Evolutionary conservation across 2,113 vertebrate species (phyloP).

Genomic region (Mustelus asterias): DNA sequence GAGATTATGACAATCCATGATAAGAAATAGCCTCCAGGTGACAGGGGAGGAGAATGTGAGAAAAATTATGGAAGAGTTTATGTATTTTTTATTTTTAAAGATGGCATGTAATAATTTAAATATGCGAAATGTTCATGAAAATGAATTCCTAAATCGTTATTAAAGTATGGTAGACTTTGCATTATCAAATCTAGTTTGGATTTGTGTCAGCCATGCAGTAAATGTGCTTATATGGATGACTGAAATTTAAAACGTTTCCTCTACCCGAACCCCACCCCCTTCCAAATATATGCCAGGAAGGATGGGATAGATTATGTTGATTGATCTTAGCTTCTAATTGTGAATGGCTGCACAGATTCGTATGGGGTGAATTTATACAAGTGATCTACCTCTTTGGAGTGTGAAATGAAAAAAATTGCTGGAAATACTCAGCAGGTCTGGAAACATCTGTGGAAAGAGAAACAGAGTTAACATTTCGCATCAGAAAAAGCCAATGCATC

Average conservation of each 20-base stretch:
- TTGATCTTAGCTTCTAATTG: neutral
- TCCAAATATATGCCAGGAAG: neutral
- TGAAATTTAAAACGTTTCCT: conserved; percentile 8
- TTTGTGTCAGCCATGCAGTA: neutral
- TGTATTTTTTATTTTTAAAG: neutral
- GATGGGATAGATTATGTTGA: neutral
- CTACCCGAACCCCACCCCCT: neutral
- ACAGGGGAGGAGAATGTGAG: neutral
- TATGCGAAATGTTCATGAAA: neutral
- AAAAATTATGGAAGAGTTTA: neutral
- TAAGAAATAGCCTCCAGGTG: neutral
- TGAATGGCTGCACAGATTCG: neutral
- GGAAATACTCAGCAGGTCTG: neutral
- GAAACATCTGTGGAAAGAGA: neutral
- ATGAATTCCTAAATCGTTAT: neutral
- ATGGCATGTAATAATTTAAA: conserved; percentile 14
- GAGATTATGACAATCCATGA: neutral
- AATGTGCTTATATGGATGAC: neutral
- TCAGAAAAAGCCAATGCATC: neutral
- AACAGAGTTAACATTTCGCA: neutral
- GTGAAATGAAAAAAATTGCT: neutral
- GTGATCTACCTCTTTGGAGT: neutral
- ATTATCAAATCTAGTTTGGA: neutral
- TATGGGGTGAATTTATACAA: neutral
- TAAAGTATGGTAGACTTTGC: neutral